Evolutionary conservation across 2,888 invertebrate genomes (phyloP), one percentile per base, ranked within the genome.

Genomic region (Hydrotaea diabolus): DNA sequence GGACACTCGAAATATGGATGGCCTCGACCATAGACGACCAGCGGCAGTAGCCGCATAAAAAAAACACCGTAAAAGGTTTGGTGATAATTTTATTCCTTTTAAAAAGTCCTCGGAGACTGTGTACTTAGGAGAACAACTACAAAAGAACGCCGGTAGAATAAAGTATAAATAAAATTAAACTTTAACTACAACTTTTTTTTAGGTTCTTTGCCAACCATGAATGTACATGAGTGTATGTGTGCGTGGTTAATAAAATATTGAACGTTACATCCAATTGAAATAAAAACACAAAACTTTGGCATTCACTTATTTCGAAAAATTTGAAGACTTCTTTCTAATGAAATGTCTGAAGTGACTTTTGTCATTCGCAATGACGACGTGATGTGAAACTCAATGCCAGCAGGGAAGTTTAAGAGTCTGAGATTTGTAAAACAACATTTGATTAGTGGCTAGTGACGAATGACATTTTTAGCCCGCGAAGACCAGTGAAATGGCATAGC

Each of bases 21-120:
- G 49, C 49, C 49, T n/a, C 49, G 49, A n/a, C 49, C n/a, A 49
- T 49, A 49, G 49, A n/a, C 49, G 49, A 49, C 49, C 49, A n/a
- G n/a, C 49, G 13, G n/a, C 49, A n/a, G n/a, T 0, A 49, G 19
- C 59, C 46, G n/a, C n/a, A n/a, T n/a, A 77, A 74, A 57, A 21
- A 71, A 31, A 31, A 31, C 2, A 31, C 31, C 31, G 3, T 49
- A 57, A 73, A 57, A 55, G 73, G 71, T 57, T 57, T 69, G 57
- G 36, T 57, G 57, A 39, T 73, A 73, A 73, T 73, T 69, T 69
- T 21, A 43, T 69, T 69, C 36, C 21, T 69, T 9, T 66, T 69
- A 59, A 59, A 59, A 59, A 59, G 59, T 59, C 59, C 59, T 59
- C 23, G 23, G 59, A 59, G 59, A 59, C 59, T 23, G 4, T 55